These are phyloP conservation scores for Taeniopygia guttata DNA, from an alignment of 2,797 vertebrate genomes.

Conservation along the genomic window DNA sequence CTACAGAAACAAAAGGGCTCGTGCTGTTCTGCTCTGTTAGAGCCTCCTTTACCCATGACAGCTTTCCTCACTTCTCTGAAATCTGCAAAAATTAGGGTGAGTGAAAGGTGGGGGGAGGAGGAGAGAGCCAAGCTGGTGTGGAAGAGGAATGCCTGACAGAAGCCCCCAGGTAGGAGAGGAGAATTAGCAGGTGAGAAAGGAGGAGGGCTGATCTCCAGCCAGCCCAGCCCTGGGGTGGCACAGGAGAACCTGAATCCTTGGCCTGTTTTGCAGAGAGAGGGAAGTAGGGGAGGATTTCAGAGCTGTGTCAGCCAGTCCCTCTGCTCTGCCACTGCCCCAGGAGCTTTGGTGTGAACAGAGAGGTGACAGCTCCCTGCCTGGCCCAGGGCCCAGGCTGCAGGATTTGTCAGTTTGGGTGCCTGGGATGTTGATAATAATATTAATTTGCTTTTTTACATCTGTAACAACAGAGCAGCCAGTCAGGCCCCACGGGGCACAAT, in stretches of 20 bases:
- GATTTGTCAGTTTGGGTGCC: neutral
- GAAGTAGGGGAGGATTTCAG: neutral
- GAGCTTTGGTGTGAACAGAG: neutral
- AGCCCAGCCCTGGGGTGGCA: rapidly evolving
- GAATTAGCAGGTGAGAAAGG: neutral
- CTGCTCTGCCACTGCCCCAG: neutral
- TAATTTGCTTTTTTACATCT: neutral
- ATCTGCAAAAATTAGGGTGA: conserved; percentile 19
- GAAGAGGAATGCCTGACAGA: neutral
- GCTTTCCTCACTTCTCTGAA: conserved; percentile 3
- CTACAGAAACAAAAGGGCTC: neutral
- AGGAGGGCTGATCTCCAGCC: neutral
- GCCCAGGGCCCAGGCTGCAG: neutral
- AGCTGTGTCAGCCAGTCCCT: neutral
- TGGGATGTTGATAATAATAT: neutral
- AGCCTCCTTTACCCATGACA: neutral
- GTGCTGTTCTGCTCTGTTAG: neutral
- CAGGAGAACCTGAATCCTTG: neutral
- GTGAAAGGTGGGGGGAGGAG: neutral
- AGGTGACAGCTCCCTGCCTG: neutral
- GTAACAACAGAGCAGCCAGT: neutral
- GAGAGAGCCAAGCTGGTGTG: neutral
- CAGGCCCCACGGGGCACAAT: no score
- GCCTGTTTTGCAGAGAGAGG: neutral
- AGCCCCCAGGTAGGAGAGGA: neutral